Base-by-base conservation (phyloP, 2,797 vertebrate genomes). In the Psittacula derbiana region DNA sequence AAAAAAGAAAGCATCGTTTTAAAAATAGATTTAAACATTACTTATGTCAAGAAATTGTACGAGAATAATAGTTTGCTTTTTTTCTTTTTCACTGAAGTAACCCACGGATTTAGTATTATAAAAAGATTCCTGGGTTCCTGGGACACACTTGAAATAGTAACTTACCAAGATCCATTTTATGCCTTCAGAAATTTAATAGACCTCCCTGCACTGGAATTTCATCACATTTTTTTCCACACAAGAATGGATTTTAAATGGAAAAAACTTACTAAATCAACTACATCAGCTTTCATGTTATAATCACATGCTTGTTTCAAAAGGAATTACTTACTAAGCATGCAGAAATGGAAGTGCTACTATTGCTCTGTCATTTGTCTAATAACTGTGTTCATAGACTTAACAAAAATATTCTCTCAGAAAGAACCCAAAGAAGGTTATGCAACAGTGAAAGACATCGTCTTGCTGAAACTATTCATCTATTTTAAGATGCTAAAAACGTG, bases 81-180 rank as follows among this genome's bases (percentile, higher is more conserved):
- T 87, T 49, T 36, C 19, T 5, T 74, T 79, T 69, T 38, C 43
- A 40, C 10, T 79, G 65, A 94, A 96, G 70, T 86, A 94, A 87
- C 53, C 50, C 92, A 81, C 58, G 3, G 67, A 69, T 76, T 84
- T 78, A 31, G 13, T 16, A 5, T 46, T 92, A 95, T 88, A 96
- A 71, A 95, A 95, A 90, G 90, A 46, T 58, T 95, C 46, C 44
- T 49, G 12, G 40, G 69, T 95, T 71, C 71, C 75, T 83, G 61
- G 52, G 70, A 92, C 44, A 82, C 30, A 30, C 44, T 71, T 85
- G 71, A 97, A 97, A 95, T 75, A 96, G 87, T 38, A 94, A 91
- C 55, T 76, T 80, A 92, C 5, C 43, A 71, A 46, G 46, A 93
- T 24, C 16, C 15, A 71, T 64, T 83, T 73, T 91, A 79, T 44